Percentiles rank a stretch among this genome's conserved stretches.
phyloP scores from a whole-genome alignment of 2,888 invertebrate genomes.

The Chorisops tibialis region DNA sequence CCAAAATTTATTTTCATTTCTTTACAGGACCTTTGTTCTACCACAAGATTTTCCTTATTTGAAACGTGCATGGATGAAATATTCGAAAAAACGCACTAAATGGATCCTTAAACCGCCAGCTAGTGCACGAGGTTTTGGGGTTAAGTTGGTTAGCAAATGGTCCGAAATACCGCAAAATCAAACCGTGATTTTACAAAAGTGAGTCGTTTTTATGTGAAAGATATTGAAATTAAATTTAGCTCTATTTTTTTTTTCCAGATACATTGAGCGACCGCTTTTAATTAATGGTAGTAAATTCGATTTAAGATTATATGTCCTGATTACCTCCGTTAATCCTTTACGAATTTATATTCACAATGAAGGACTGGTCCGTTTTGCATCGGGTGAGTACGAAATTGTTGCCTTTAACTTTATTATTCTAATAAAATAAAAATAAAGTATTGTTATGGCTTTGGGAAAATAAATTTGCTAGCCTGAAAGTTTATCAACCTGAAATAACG shows the following conservation, averaged over 20 bases:
- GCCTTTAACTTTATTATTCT: no score
- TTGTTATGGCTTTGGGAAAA: no score
- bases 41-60: constrained; percentile 82
- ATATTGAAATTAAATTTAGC: constrained; percentile 34
- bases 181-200: constrained; percentile 85
- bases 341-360: constrained; percentile 92
- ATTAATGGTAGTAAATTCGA: constrained; percentile 97
- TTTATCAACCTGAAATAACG: no score
- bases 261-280: constrained; percentile 76
- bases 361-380: constrained; percentile 93
- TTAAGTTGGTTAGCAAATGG: constrained; percentile 91
- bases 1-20: constrained; percentile 30
- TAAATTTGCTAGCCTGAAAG: no score
- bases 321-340: constrained; percentile 92
- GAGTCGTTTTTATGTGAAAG: constrained; percentile 19
- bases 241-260: constrained; percentile 48
- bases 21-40: constrained; percentile 74
- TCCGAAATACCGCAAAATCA: constrained; percentile 89
- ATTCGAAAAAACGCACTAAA: constrained; percentile 70
- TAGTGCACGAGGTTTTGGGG: constrained; percentile 93
- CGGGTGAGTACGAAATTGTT: no score
- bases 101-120: constrained; percentile 99
- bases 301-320: constrained; percentile 88
- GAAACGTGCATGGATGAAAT: constrained; percentile 82
- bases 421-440: no score